These are phyloP conservation scores for Stenoptilia bipunctidactyla DNA, from an alignment of 2,888 invertebrate genomes.

Conservation along the genomic window DNA sequence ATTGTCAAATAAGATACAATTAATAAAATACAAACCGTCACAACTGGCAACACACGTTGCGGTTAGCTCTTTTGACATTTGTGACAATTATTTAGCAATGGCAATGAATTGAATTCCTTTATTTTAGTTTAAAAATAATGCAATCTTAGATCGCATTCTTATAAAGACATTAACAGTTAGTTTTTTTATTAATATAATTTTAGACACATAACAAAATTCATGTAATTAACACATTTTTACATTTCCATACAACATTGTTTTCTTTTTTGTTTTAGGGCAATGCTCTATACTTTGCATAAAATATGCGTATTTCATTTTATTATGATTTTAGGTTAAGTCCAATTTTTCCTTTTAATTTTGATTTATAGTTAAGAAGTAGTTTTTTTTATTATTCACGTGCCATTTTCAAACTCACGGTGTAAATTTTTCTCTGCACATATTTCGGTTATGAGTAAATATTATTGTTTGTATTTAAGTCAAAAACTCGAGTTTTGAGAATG, in stretches of 20 bases:
- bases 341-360: conserved; percentile 55
- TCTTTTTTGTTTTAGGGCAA: conserved; percentile 27
- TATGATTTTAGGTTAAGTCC: conserved; percentile 43
- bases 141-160: conserved; percentile 59
- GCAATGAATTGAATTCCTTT: conserved; percentile 40
- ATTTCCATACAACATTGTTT: conserved; percentile 44
- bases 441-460: conserved; percentile 1
- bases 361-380: conserved; percentile 39
- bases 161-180: conserved; percentile 70
- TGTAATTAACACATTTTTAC: conserved; percentile 35
- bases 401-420: conserved; percentile 39
- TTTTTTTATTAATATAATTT: conserved; percentile 42
- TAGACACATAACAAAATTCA: conserved; percentile 44
- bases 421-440: conserved; percentile 18
- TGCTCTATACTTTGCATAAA: conserved; percentile 33
- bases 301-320: conserved; percentile 36
- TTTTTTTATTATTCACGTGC: conserved; percentile 34
- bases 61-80: not conserved
- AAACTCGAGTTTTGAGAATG: conserved; percentile 31
- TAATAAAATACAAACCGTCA: conserved; percentile 12
- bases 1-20: conserved; percentile 30
- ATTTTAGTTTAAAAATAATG: conserved; percentile 38
- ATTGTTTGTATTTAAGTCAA: conserved; percentile 8
- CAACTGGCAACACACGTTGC: too few relatives aligned
- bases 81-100: conserved; percentile 1